Evolutionary conservation across 2,888 invertebrate species (phyloP), one percentile per base, ranked within the genome.

Genomic region (Paralinhomoeus sp.): DNA sequence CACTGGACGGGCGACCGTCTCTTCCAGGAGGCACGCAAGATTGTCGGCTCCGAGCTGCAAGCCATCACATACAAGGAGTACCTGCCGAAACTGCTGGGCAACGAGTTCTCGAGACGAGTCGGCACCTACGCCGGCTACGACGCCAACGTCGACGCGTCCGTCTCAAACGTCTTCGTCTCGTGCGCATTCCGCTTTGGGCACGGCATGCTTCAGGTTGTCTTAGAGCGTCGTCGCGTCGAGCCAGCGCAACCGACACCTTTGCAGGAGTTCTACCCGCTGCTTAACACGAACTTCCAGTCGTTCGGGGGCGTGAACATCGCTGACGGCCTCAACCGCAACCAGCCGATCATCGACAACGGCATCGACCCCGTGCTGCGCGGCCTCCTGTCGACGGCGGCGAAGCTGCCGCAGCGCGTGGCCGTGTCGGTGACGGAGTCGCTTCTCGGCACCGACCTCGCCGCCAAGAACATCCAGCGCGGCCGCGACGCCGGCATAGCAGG

Each of bases 241-340:
- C n/a, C n/a, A n/a, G n/a, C n/a, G n/a, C n/a, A n/a, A n/a, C n/a
- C n/a, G n/a, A n/a, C n/a, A 13, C 9, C 7, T 13, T 21, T 42
- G 3, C 43, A 43, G 43, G 43, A 43, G 45, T 70, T 83, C 44
- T 68, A 93, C 35, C 76, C 80, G 53, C 74, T 87, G 42, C 71
- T 83, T 27, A 77, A 84, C 60, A 74, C 75, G 55, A 74, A 76
- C 37, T 84, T 82, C 60, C 74, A 77, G 45, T 63, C 64, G 1
- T 89, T 36, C 51, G 73, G 78, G 0, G 77, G 85, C 65, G 91
- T 93, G 1, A 77, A 91, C 61, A 69, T 97, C 43, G 77, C 84
- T 62, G 91, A 93, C 1, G 93, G 97, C 66, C 93, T 97, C 65
- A 75, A 93, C 0, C 91, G 93, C 0, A 89, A 87, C 78, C 70